Percentiles rank a stretch among this genome's conserved stretches.
Conservation (phyloP, 2,113 vertebrate genomes). For the Gracilinanus agilis region DNA sequence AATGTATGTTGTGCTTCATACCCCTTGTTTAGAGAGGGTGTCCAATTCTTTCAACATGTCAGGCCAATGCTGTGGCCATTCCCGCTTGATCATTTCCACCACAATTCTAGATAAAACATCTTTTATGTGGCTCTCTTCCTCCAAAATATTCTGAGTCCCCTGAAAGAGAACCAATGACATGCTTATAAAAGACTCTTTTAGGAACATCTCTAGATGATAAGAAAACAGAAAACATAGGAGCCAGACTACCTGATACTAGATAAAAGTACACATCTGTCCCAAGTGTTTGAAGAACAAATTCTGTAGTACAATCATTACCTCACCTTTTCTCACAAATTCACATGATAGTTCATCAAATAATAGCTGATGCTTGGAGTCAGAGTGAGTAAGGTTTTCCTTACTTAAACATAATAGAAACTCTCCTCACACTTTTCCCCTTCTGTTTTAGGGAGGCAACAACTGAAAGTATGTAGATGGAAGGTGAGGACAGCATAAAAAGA, state of each 20-base stretch:
- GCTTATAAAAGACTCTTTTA: slow-evolving; percentile 41
- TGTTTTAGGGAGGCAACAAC: neutral
- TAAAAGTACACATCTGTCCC: slow-evolving; percentile 54
- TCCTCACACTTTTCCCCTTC: slow-evolving; percentile 8
- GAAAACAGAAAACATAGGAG: neutral
- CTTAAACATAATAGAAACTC: slow-evolving; percentile 14
- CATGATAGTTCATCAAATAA: slow-evolving; percentile 33
- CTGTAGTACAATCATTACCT: slow-evolving; percentile 23
- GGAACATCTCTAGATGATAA: neutral
- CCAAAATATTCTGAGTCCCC: slow-evolving; percentile 94
- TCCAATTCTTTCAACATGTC: slow-evolving; percentile 98
- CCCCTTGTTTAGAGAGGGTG: slow-evolving; percentile 92
- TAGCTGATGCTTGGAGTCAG: neutral
- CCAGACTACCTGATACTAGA: slow-evolving; percentile 33
- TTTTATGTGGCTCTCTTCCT: slow-evolving; percentile 97
- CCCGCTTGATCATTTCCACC: slow-evolving; percentile 98
- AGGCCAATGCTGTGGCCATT: slow-evolving; percentile 99
- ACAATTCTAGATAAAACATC: slow-evolving; percentile 95
- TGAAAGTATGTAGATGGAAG: slow-evolving; percentile 38
- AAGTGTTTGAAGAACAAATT: slow-evolving; percentile 47
- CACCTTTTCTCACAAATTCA: slow-evolving; percentile 23
- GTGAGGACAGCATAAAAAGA: neutral
- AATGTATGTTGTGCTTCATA: slow-evolving; percentile 77
- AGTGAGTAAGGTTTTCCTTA: slow-evolving; percentile 28
- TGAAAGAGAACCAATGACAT: slow-evolving; percentile 71